Conservation (phyloP, 2,888 invertebrate species). For the Phalangium opilio region DNA sequence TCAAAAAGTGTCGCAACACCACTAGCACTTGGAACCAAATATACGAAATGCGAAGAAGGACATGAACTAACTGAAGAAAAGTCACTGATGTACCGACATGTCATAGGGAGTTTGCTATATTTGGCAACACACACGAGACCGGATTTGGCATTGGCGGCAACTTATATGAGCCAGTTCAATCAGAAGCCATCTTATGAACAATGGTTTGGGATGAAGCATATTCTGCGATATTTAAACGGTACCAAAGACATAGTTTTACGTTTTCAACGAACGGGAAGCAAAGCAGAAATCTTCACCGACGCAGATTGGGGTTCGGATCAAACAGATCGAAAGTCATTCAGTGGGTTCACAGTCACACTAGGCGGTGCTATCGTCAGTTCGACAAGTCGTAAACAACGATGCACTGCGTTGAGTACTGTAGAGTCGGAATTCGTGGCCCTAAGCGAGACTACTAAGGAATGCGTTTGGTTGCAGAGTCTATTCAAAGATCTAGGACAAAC, state of each 20-base stretch:
- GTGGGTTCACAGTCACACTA: constrained; percentile 14
- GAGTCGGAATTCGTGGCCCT: constrained; percentile 14
- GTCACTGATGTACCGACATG: neutral
- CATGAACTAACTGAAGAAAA: too few species aligned
- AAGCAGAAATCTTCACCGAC: constrained; percentile 11
- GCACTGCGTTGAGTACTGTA: constrained; percentile 15
- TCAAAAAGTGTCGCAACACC: too few species aligned
- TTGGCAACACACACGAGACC: neutral
- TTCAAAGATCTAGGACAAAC: too few species aligned
- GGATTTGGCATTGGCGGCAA: too few species aligned
- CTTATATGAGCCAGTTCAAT: too few species aligned
- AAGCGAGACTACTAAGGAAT: too few species aligned
- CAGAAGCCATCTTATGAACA: constrained; percentile 1
- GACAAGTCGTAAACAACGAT: constrained; percentile 15
- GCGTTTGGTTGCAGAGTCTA: too few species aligned
- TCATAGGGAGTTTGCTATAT: constrained; percentile 4
- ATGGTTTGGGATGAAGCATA: neutral
- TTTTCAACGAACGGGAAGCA: neutral
- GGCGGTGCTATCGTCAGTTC: constrained; percentile 15
- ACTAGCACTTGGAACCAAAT: too few species aligned
- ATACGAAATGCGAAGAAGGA: too few species aligned
- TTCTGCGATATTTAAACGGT: constrained; percentile 1
- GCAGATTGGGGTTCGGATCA: constrained; percentile 17
- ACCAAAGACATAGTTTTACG: neutral
- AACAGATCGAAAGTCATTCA: constrained; percentile 10